phyloP scores from a whole-genome alignment of 2,797 vertebrate genomes.

The Gymnothorax javanicus region DNA sequence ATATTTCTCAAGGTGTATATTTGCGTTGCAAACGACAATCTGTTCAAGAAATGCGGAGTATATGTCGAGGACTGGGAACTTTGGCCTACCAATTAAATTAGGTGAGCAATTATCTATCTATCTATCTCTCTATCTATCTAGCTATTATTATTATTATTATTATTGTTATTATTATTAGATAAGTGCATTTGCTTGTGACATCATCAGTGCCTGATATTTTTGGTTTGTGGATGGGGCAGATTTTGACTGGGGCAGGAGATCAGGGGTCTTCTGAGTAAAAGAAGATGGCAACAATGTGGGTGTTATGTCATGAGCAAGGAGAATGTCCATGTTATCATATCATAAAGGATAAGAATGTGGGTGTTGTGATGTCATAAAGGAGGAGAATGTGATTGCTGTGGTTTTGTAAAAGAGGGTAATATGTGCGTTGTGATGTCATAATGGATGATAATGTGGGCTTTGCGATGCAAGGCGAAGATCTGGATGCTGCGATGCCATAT shows the following conservation, averaged over 20 bases:
- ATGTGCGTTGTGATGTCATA: too few relatives aligned
- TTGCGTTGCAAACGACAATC: neutral
- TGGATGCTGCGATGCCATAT: too few relatives aligned
- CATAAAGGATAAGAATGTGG: neutral
- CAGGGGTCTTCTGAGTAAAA: neutral
- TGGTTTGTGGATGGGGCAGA: slow-evolving; percentile 62
- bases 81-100: slow-evolving; percentile 7
- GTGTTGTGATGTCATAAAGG: neutral
- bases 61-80: neutral
- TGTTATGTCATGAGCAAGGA: neutral
- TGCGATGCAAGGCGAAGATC: neutral
- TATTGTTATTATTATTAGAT: neutral
- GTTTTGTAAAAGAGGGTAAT: too few relatives aligned
- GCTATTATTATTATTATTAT: neutral
- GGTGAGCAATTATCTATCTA: neutral
- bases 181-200: slow-evolving; percentile 41
- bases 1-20: neutral
- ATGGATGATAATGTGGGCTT: too few relatives aligned
- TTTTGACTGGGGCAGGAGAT: slow-evolving; percentile 47
- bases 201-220: slow-evolving; percentile 47
- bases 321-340: neutral
- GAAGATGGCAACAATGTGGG: too few relatives aligned
- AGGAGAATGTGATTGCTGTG: neutral
- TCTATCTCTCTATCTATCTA: slow-evolving; percentile 19
- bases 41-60: neutral